A percentile compares a stretch with the other conserved stretches of the same genome.
Evolutionary conservation across 1,140 invertebrate species (phyloP).

Genomic region (Neodiprion lecontei): DNA sequence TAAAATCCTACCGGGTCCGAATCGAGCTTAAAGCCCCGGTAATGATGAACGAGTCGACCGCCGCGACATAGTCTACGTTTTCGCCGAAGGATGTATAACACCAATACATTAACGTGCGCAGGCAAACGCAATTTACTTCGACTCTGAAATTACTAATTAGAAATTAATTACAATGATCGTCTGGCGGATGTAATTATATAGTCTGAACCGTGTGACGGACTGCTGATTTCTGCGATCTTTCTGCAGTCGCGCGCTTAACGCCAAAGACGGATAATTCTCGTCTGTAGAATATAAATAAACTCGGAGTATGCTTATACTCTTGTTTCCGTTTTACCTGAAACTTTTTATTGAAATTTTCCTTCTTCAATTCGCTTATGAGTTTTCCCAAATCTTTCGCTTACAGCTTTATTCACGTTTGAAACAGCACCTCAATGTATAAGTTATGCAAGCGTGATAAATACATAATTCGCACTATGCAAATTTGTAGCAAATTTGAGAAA

Average conservation of each 20-base stretch:
- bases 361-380: too few relatives aligned
- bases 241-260: not conserved
- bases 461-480: too few relatives aligned
- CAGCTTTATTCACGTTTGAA: too few relatives aligned
- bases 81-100: too few relatives aligned
- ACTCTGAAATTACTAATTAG: conserved; percentile 10
- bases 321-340: not conserved
- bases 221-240: not conserved
- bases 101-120: not conserved
- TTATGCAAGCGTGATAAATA: too few relatives aligned
- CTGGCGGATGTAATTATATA: conserved; percentile 7
- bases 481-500: too few relatives aligned
- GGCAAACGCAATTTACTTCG: not conserved
- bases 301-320: not conserved
- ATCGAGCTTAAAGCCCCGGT: not conserved
- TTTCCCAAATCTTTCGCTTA: too few relatives aligned
- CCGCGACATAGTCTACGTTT: too few relatives aligned
- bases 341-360: not conserved
- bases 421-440: too few relatives aligned
- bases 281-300: not conserved
- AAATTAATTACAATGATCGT: conserved; percentile 4
- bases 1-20: not conserved
- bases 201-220: not conserved
- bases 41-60: not conserved
- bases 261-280: not conserved